phyloP scores from a whole-genome alignment of 2,888 invertebrate genomes.

The Ganaspis brasiliensis region DNA sequence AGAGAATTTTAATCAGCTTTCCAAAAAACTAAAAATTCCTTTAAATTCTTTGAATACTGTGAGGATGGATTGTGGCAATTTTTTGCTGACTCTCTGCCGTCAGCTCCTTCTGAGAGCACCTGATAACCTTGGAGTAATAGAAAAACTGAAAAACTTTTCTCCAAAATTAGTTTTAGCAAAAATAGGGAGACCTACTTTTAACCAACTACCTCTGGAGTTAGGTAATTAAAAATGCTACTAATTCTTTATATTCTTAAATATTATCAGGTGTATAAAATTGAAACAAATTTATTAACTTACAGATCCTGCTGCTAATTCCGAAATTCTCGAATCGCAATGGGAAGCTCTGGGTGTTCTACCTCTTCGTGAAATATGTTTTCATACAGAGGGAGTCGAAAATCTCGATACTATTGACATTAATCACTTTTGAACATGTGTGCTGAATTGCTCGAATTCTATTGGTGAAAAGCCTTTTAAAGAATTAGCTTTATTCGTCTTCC shows the following conservation, averaged over 20 bases:
- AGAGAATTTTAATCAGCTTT: neutral
- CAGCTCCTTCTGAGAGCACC: neutral
- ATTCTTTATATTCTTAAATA: neutral
- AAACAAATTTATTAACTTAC: neutral
- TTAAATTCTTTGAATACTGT: neutral
- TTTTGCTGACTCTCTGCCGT: neutral
- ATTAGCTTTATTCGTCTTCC: too few relatives aligned
- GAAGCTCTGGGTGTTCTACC: neutral
- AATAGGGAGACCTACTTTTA: neutral
- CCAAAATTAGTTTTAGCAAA: neutral
- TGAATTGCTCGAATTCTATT: too few relatives aligned
- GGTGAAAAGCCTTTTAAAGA: too few relatives aligned
- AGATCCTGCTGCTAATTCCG: neutral
- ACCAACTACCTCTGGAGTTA: neutral
- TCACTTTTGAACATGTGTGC: too few relatives aligned
- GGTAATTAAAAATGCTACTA: neutral
- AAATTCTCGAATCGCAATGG: neutral
- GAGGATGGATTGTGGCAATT: neutral
- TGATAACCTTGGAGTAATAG: neutral
- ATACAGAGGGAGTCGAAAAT: neutral
- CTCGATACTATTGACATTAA: neutral
- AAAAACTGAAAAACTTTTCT: neutral
- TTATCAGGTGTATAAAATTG: neutral
- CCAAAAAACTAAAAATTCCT: neutral
- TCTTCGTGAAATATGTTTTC: neutral